Evolutionary conservation across 2,113 vertebrate genomes (phyloP).

Genomic region (Myotis brandtii): DNA sequence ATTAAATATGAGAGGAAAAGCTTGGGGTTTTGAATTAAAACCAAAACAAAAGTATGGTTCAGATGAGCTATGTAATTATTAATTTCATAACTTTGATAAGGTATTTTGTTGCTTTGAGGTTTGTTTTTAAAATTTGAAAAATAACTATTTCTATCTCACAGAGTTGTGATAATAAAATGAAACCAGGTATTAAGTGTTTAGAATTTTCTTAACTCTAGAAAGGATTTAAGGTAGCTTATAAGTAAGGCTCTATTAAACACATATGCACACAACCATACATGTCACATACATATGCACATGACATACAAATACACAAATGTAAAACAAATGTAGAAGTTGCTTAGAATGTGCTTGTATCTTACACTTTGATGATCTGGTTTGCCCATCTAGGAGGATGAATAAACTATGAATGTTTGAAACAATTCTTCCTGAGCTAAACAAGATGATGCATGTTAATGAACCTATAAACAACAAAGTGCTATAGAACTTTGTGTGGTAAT

Average conservation of each 20-base stretch:
- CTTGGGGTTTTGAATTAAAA: not conserved
- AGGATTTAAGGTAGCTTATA: not conserved
- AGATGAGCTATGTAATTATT: not conserved
- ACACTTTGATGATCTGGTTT: not conserved
- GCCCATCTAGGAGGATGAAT: not conserved
- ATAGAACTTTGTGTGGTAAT: fast-evolving
- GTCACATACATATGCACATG: not conserved
- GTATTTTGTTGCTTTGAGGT: not conserved
- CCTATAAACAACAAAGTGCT: not conserved
- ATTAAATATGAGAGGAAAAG: not conserved
- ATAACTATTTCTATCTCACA: not conserved
- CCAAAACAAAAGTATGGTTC: not conserved
- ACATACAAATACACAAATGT: not conserved
- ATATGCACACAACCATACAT: not conserved
- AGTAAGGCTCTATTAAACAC: not conserved
- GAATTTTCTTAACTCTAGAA: slow-evolving; percentile 33
- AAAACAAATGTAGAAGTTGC: not conserved
- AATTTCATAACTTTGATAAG: not conserved
- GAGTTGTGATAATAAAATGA: not conserved
- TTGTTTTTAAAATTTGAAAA: slow-evolving; percentile 7
- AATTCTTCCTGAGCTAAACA: not conserved
- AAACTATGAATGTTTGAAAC: not conserved
- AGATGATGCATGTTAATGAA: not conserved
- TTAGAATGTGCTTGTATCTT: not conserved
- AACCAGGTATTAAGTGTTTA: not conserved